Conservation (phyloP, 1,140 invertebrate species). For the roundworm (Caenorhabditis elegans) region WBcel235 BX284603.4:9359501-9360000, state of each 20-base stretch:
- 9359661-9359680: too few relatives aligned
- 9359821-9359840: slow-evolving; percentile 10
- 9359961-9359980: too few relatives aligned
- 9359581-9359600: not conserved
- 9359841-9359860: not conserved
- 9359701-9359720: not conserved
- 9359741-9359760: not conserved
- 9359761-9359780: too few relatives aligned
- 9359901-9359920: too few relatives aligned
- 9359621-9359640: not conserved
- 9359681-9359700: slow-evolving; percentile 30
- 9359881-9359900: too few relatives aligned
- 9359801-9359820: too few relatives aligned
- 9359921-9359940: too few relatives aligned
- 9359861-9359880: not conserved
- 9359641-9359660: too few relatives aligned
- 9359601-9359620: not conserved
- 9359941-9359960: too few relatives aligned
- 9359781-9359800: too few relatives aligned
- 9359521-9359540: not conserved
- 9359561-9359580: not conserved
- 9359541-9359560: not conserved
- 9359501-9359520: not conserved
- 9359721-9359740: not conserved
- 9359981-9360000: too few relatives aligned